Base-by-base conservation (phyloP, 1,140 invertebrate species). In the Drosophila orosa region DNA sequence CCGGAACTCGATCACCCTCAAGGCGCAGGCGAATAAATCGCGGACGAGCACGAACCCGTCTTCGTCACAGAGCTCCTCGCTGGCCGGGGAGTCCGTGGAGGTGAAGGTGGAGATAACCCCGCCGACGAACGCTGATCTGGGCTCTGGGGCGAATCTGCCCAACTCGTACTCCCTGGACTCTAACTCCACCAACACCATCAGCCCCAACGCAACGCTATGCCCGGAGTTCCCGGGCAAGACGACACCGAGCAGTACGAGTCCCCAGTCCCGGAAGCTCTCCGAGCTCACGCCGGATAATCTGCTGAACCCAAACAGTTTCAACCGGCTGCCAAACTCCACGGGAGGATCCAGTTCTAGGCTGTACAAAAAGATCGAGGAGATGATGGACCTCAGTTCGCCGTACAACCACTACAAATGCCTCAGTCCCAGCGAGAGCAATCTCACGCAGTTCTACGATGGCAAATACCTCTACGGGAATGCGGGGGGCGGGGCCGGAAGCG, bases 321-420 rank as follows among this genome's bases (percentile, higher is more conserved):
- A 92, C 72, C 86, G 91, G 9, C 47, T 91, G 50, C 91, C 91
- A 13, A 90, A 65, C 48, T 91, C 91, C 4, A 75, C 89, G 22
- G 84, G 84, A 7, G 86, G 86, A 4, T 91, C 91, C 12, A 91
- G 90, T 8, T 91, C 89, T 0, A 65, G 91, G 0, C 59, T 92
- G 3, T 92, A 92, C 55, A 92, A 92, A 62, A 91, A 91, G 66
- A 84, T 92, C 19, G 91, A 92, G 74, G 91, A 92, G 71, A 91
- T 92, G 79, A 94, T 95, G 72, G 95, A 96, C 80, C 91, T 96
- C 10, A 95, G 95, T 67, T 95, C 94, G 0, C 95, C 95, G 0
- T 96, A 95, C 79, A 95, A 95, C 91, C 94, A 95, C 72, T 95
- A 95, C 87, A 93, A 95, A 78, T 95, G 95, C 87, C 92, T 95